Percentiles rank a stretch among this genome's conserved stretches.
Conservation (phyloP, 2,797 vertebrate species). For the Dendrocincla fuliginosa region DNA sequence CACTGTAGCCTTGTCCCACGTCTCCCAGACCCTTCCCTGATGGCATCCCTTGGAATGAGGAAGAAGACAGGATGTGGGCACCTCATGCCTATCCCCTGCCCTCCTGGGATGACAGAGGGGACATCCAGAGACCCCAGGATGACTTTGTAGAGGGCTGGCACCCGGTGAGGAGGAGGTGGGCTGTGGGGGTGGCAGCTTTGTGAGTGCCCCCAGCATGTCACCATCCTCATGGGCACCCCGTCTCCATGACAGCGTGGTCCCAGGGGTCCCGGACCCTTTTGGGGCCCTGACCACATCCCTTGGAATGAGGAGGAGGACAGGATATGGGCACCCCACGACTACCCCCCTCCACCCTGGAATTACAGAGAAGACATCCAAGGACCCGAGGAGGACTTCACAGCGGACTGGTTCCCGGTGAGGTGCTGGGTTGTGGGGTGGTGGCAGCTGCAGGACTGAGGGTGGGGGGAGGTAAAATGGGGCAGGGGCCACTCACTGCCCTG, state of each 20-base stretch:
- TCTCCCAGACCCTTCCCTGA: background rate
- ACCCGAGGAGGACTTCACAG: fast-evolving
- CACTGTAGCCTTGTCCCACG: background rate
- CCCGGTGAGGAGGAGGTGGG: background rate
- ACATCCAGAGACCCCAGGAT: fast-evolving
- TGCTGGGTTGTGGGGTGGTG: background rate
- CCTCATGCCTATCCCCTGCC: fast-evolving
- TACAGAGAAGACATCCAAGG: background rate
- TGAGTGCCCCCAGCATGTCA: background rate
- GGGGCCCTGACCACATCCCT: fast-evolving
- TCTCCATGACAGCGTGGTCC: background rate
- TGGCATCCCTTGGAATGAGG: fast-evolving
- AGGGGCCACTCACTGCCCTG: fast-evolving
- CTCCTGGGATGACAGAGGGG: background rate
- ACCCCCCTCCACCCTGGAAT: background rate
- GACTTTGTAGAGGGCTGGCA: background rate
- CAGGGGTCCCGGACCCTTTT: background rate
- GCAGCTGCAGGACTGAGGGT: fast-evolving
- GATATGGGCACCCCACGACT: fast-evolving
- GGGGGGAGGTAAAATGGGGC: background rate
- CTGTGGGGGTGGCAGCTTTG: fast-evolving
- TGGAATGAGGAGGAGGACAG: background rate
- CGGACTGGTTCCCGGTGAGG: background rate
- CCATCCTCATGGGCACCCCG: fast-evolving
- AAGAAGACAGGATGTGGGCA: background rate